phyloP scores from a whole-genome alignment of 2,888 invertebrate genomes.

The Acleris cristana region DNA sequence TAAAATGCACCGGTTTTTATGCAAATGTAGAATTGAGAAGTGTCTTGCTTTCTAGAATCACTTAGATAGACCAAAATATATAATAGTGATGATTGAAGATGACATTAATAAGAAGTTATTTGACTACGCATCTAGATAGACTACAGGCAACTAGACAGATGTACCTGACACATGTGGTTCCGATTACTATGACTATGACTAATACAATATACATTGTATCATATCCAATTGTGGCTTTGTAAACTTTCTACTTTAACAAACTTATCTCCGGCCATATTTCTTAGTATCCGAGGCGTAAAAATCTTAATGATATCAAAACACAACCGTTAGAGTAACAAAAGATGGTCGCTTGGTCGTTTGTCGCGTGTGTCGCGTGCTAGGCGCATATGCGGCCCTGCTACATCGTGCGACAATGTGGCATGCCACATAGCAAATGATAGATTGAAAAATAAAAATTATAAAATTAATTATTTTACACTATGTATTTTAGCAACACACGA shows the following conservation, averaged over 20 bases:
- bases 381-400: slow-evolving; percentile 43
- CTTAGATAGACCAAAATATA: no score
- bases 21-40: no score
- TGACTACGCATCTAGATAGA: no score
- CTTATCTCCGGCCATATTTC: slow-evolving; percentile 29
- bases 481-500: no score
- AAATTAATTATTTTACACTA: no score
- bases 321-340: slow-evolving; percentile 78
- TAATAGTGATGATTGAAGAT: no score
- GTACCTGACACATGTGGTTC: no score
- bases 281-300: slow-evolving; percentile 29
- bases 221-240: not conserved
- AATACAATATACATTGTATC: not conserved
- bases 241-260: slow-evolving; percentile 26
- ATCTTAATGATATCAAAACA: slow-evolving; percentile 79
- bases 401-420: slow-evolving; percentile 64
- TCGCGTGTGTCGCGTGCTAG: slow-evolving; percentile 73
- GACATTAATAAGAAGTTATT: no score
- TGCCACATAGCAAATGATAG: not conserved
- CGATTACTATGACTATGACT: not conserved
- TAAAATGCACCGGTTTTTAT: no score
- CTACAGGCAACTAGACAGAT: no score
- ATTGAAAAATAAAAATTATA: no score
- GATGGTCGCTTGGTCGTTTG: slow-evolving; percentile 68
- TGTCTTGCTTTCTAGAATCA: no score